Base-by-base conservation (phyloP, 2,888 invertebrate species). In the Antheraea yamamai region DNA sequence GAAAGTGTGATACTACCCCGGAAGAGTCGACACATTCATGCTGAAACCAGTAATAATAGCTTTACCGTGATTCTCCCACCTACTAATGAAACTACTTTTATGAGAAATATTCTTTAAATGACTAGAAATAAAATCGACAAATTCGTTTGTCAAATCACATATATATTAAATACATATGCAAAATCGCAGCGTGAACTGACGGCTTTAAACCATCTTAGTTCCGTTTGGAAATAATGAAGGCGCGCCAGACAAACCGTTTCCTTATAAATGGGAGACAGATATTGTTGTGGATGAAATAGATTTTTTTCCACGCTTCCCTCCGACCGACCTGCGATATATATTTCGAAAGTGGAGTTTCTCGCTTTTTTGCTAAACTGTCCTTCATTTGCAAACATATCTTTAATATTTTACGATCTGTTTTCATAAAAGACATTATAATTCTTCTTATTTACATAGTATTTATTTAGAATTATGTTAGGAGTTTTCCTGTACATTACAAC, bases 161-260 rank as follows among this genome's bases (percentile, higher is more conserved):
- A n/a, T n/a, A 58, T n/a, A n/a, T 58, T n/a, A 20, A 61, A 66
- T 64, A 64, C 47, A 12, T 10, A 39, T 12, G 4, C 14, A 64
- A 10, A 72, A 18, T 12, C 51, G 4, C 8, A 58, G 8, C 12
- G 66, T 84, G 85, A 85, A 87, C 77, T 80, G 85, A 55, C 23
- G 73, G 76, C 83, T 76, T 85, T 87, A 84, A 85, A 82, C 83
- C 84, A 81, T 84, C 84, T 81, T 82, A 82, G 85, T 88, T 86
- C 86, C 86, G 83, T 84, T 84, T 87, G 78, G 80, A 85, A 90
- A 91, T 91, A 91, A 92, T 89, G 90, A 91, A 89, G 88, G 84
- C 85, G 83, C 82, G 81, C 79, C 85, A 85, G 86, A 83, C 84
- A 85, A 87, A 88, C 86, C 80, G 85, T 84, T 89, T 89, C 83